Conservation (phyloP, 2,888 invertebrate species). For the Maniola hyperantus region DNA sequence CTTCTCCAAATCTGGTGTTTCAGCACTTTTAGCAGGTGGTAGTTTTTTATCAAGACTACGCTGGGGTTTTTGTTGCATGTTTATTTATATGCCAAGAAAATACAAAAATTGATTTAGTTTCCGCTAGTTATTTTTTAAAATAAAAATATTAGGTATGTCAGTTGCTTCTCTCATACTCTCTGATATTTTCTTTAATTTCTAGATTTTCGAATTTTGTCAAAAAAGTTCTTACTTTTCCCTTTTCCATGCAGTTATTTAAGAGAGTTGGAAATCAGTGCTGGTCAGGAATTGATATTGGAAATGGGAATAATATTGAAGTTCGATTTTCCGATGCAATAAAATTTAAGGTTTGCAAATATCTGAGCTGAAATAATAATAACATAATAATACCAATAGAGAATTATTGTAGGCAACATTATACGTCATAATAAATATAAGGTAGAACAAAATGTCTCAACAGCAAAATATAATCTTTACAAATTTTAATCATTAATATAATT, state of each 20-base stretch:
- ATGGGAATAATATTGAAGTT: constrained; percentile 59
- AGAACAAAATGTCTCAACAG: neutral
- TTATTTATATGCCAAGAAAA: neutral
- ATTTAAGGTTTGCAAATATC: constrained; percentile 62
- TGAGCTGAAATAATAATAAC: constrained; percentile 51
- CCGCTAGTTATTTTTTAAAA: neutral
- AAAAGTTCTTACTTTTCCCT: neutral
- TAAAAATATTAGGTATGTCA: neutral
- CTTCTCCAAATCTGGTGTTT: constrained; percentile 12
- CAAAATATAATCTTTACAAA: neutral
- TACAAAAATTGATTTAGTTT: neutral
- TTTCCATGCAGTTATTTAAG: no score
- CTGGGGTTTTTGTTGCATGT: neutral
- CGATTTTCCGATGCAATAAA: constrained; percentile 52
- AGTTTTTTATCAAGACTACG: neutral
- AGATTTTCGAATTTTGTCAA: constrained; percentile 1
- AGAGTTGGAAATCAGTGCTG: constrained; percentile 11
- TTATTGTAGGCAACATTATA: constrained; percentile 4
- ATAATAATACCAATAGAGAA: neutral
- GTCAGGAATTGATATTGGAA: constrained; percentile 54
- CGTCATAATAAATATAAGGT: constrained; percentile 22
- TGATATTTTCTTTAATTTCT: neutral
- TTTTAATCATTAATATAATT: no score
- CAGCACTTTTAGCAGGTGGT: neutral
- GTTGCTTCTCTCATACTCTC: neutral